These are phyloP conservation scores for Ips nitidus DNA, from an alignment of 1,140 invertebrate genomes.

Conservation along the genomic window DNA sequence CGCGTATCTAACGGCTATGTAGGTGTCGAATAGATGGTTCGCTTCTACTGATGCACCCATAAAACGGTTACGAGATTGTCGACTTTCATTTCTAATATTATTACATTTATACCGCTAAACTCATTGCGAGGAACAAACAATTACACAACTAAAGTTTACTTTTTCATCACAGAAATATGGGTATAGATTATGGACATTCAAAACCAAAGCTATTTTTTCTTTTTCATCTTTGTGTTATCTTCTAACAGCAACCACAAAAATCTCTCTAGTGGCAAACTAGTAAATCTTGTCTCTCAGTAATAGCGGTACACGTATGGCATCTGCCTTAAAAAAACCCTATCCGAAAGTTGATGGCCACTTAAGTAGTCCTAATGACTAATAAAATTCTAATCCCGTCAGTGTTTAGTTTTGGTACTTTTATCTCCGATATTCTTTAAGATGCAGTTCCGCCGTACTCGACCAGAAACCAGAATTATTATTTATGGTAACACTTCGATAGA, in stretches of 20 bases:
- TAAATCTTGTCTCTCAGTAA: too few relatives aligned
- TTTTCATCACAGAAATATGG: background rate
- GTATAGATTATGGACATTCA: too few relatives aligned
- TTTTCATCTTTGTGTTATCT: too few relatives aligned
- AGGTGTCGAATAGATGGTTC: slow-evolving; percentile 17
- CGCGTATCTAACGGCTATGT: slow-evolving; percentile 29
- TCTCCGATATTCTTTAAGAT: slow-evolving; percentile 15
- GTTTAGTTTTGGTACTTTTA: slow-evolving; percentile 21
- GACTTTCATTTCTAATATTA: slow-evolving; percentile 31
- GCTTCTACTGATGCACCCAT: slow-evolving; percentile 30
- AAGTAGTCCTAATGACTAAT: slow-evolving; percentile 12
- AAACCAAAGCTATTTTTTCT: too few relatives aligned
- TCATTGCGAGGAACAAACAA: slow-evolving; percentile 12
- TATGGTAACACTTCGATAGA: background rate
- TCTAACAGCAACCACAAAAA: too few relatives aligned
- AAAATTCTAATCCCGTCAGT: slow-evolving; percentile 12
- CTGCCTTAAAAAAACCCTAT: too few relatives aligned
- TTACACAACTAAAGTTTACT: background rate
- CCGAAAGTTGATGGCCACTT: background rate
- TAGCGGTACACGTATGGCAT: too few relatives aligned
- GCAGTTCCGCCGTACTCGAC: background rate
- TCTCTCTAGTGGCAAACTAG: too few relatives aligned
- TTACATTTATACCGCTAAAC: slow-evolving; percentile 22
- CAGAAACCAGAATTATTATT: slow-evolving; percentile 16
- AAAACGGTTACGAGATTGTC: slow-evolving; percentile 31